phyloP scores from a whole-genome alignment of 2,113 vertebrate genomes.

The Catagonus wagneri region DNA sequence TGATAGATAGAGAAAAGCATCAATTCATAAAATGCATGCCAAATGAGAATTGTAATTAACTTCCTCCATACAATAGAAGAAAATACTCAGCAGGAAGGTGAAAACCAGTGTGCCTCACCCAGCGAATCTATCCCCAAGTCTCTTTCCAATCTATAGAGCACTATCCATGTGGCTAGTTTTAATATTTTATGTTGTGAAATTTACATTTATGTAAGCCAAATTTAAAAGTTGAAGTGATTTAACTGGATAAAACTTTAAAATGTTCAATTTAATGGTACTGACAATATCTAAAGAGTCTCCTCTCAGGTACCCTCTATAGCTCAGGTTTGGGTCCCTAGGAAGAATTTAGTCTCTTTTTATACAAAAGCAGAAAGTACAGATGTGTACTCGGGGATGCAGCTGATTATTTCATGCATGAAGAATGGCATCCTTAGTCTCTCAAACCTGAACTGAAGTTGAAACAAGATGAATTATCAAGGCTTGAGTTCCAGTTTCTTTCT shows the following conservation, averaged over 20 bases:
- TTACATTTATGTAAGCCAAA: slow-evolving; percentile 2
- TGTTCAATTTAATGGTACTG: neutral
- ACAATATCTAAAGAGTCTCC: neutral
- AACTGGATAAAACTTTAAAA: slow-evolving; percentile 20
- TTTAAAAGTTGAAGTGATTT: slow-evolving; percentile 15
- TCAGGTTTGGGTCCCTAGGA: neutral
- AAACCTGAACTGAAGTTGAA: neutral
- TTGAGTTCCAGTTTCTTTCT: neutral
- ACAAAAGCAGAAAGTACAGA: neutral
- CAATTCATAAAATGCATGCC: neutral
- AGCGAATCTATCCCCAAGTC: neutral
- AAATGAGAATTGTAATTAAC: slow-evolving; percentile 27
- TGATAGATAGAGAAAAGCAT: neutral
- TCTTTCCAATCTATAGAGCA: neutral
- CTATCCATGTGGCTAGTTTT: neutral
- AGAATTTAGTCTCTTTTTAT: neutral
- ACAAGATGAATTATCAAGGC: neutral
- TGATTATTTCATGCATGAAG: neutral
- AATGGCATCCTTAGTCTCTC: neutral
- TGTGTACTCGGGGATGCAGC: neutral
- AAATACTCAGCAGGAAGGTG: neutral
- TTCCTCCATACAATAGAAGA: neutral
- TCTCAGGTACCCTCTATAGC: neutral
- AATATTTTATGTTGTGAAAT: slow-evolving; percentile 21
- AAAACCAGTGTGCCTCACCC: neutral